Conservation (phyloP, 2,888 invertebrate species). For the Hirtodrosophila trivittata region DNA sequence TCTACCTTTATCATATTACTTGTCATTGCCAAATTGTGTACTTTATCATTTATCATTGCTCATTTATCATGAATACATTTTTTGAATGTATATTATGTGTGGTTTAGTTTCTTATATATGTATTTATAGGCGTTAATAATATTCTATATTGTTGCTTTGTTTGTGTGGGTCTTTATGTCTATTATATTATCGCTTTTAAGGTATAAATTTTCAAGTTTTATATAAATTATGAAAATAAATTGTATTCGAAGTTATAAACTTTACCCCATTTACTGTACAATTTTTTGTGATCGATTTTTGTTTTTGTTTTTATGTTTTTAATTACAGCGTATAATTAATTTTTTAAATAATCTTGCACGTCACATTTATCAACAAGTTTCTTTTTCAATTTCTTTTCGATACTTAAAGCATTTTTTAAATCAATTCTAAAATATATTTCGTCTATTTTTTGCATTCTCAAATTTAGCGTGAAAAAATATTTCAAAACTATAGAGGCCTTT, state of each 20-base stretch:
- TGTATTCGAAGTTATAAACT: constrained; percentile 72
- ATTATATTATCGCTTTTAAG: constrained; percentile 43
- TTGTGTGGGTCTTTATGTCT: constrained; percentile 35
- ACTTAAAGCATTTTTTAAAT: constrained; percentile 62
- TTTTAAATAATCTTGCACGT: constrained; percentile 71
- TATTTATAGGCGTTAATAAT: constrained; percentile 68
- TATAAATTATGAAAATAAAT: constrained; percentile 80
- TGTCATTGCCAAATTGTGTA: constrained; percentile 43
- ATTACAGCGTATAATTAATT: constrained; percentile 58
- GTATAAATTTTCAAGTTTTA: constrained; percentile 52
- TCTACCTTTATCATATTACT: constrained; percentile 59
- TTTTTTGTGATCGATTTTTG: constrained; percentile 31
- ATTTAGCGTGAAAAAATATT: constrained; percentile 48
- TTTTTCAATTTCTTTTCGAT: constrained; percentile 41
- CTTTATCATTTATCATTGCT: constrained; percentile 29
- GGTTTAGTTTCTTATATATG: constrained; percentile 49
- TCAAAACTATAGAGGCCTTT: constrained; percentile 60
- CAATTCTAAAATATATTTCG: constrained; percentile 52
- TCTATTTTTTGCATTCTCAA: constrained; percentile 42
- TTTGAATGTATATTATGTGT: constrained; percentile 57
- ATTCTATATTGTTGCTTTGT: constrained; percentile 47
- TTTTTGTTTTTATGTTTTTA: constrained; percentile 27
- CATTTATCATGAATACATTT: constrained; percentile 55
- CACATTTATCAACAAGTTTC: constrained; percentile 67
- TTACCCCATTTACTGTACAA: constrained; percentile 70